phyloP scores from a whole-genome alignment of 2,888 invertebrate species.

The Scelioninae gen. 2 region DNA sequence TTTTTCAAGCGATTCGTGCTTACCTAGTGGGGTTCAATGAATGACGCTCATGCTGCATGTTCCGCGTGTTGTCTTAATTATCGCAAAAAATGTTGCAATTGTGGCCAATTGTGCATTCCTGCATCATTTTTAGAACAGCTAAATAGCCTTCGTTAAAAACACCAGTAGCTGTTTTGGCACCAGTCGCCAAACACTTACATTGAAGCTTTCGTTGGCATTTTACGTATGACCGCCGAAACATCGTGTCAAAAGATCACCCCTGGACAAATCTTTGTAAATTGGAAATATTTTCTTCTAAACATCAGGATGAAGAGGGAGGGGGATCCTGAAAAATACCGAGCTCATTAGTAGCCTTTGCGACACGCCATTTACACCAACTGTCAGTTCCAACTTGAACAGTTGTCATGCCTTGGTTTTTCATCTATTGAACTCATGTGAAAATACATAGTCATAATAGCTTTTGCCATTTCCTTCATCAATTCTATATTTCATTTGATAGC shows the following conservation, averaged over 20 bases:
- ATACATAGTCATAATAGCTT: conserved; percentile 13
- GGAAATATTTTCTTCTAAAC: conserved; percentile 17
- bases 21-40: too few relatives aligned
- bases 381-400: conserved; percentile 34
- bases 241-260: conserved; percentile 2
- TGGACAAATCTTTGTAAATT: too few relatives aligned
- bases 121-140: conserved; percentile 3
- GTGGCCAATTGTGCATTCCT: too few relatives aligned
- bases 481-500: conserved; percentile 12
- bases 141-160: conserved; percentile 6
- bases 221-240: too few relatives aligned
- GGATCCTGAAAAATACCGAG: conserved; percentile 5
- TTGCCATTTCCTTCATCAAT: conserved; percentile 2
- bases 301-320: conserved; percentile 6
- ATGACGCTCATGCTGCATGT: too few relatives aligned
- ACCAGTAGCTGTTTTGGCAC: neutral
- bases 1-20: too few relatives aligned
- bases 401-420: conserved; percentile 52
- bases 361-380: conserved; percentile 27
- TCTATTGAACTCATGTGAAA: conserved; percentile 6
- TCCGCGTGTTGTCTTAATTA: too few relatives aligned
- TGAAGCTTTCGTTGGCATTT: conserved; percentile 1
- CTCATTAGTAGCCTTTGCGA: conserved; percentile 11
- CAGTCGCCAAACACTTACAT: conserved; percentile 3
- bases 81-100: too few relatives aligned